A percentile compares a stretch with the other conserved stretches of the same genome.
Conservation (phyloP, 2,888 invertebrate genomes). For the Drosophila picticornis region DNA sequence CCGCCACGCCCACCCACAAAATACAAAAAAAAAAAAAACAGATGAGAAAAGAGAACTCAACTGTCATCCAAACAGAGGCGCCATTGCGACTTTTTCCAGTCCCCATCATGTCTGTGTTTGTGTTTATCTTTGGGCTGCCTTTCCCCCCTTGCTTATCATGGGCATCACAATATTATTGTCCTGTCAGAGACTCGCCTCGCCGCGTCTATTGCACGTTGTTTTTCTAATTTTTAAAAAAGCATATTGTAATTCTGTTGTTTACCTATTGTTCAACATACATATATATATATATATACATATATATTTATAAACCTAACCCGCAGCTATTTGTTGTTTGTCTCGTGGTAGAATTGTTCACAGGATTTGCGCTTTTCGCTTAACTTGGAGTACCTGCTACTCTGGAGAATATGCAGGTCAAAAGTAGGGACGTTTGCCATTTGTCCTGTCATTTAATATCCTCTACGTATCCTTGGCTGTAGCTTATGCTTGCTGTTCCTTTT, state of each 20-base stretch:
- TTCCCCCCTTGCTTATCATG: slow-evolving; percentile 53
- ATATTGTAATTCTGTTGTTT: slow-evolving; percentile 77
- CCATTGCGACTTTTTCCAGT: slow-evolving; percentile 50
- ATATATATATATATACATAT: not conserved
- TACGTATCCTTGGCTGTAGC: slow-evolving; percentile 66
- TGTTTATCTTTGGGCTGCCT: slow-evolving; percentile 44
- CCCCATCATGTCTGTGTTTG: slow-evolving; percentile 35
- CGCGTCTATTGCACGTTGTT: slow-evolving; percentile 48
- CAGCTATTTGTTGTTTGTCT: slow-evolving; percentile 58
- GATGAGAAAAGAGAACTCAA: slow-evolving; percentile 47
- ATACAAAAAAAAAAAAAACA: not conserved
- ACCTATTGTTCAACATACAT: slow-evolving; percentile 46
- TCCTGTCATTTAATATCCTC: slow-evolving; percentile 74
- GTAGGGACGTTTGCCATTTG: slow-evolving; percentile 64
- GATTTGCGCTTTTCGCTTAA: slow-evolving; percentile 52
- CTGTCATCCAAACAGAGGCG: slow-evolving; percentile 49
- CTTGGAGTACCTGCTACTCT: slow-evolving; percentile 40
- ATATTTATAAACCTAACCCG: slow-evolving; percentile 57
- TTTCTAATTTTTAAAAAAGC: slow-evolving; percentile 77
- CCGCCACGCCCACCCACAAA: slow-evolving; percentile 35
- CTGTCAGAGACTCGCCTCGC: slow-evolving; percentile 53
- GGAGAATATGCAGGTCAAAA: not conserved
- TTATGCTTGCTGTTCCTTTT: slow-evolving; percentile 45
- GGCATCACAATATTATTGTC: slow-evolving; percentile 66
- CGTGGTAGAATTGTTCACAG: slow-evolving; percentile 49